Evolutionary conservation across 2,888 invertebrate species (phyloP).

Genomic region (Tetramorium bicarinatum): DNA sequence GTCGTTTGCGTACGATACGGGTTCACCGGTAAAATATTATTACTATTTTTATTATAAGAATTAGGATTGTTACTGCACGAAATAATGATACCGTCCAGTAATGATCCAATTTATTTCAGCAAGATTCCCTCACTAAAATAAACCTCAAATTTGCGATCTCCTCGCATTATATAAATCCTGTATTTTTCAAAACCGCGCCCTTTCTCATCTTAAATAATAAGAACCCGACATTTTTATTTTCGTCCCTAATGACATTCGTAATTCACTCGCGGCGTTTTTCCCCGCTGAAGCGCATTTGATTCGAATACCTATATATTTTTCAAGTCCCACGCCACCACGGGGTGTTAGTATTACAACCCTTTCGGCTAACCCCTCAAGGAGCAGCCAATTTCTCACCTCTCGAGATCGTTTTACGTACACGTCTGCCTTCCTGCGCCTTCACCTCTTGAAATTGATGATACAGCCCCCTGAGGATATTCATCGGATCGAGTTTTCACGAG

Average conservation of each 20-base stretch:
- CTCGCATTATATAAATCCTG: background rate
- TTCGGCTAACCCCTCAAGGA: constrained; percentile 12
- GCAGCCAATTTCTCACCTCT: constrained; percentile 35
- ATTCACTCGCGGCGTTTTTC: background rate
- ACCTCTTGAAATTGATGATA: constrained; percentile 23
- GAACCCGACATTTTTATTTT: background rate
- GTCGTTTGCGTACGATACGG: background rate
- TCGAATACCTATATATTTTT: constrained; percentile 15
- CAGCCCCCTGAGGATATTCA: constrained; percentile 30
- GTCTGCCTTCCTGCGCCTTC: background rate
- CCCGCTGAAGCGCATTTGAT: background rate
- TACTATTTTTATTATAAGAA: background rate
- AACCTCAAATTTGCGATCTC: background rate
- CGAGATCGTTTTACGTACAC: constrained; percentile 30
- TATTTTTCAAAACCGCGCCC: background rate
- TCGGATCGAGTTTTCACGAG: constrained; percentile 38
- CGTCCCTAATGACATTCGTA: background rate
- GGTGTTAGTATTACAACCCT: constrained; percentile 26
- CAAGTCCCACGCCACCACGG: background rate
- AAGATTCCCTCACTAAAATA: background rate
- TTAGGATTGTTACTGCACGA: background rate
- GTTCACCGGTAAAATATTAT: background rate
- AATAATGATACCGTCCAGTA: background rate
- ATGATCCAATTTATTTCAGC: background rate
- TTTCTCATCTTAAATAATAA: background rate